Evolutionary conservation across 35 echinoderm and acorn worm species (phyloP).

Genomic region (Apostichopus californicus): DNA sequence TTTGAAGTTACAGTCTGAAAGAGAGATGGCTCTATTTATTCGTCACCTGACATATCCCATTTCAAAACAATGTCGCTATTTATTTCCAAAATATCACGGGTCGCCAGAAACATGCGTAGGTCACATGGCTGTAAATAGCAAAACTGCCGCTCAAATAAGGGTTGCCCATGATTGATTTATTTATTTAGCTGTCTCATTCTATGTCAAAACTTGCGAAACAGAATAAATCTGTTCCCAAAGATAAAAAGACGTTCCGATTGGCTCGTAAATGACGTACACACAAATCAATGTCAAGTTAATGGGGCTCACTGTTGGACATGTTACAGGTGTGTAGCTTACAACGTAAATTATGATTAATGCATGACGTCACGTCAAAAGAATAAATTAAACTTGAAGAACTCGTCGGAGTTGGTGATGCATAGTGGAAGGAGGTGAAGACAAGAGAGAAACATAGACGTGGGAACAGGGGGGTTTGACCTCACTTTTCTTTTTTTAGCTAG

Average conservation of each 20-base stretch:
- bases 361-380: no score
- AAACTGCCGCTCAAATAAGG: not conserved
- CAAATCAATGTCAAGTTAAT: not conserved
- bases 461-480: no score
- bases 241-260: no score
- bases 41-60: not conserved
- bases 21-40: not conserved
- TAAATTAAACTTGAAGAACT: no score
- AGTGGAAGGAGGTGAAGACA: no score
- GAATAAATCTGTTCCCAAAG: not conserved
- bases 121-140: conserved; percentile 12
- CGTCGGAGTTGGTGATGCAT: no score
- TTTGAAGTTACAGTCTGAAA: no score
- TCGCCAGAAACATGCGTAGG: not conserved
- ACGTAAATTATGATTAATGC: not conserved
- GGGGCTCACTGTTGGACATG: not conserved
- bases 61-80: conserved; percentile 18
- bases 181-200: not conserved
- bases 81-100: conserved; percentile 1
- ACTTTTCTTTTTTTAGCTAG: no score
- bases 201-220: not conserved
- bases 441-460: no score
- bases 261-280: not conserved
- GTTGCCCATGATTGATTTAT: not conserved
- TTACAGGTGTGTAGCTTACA: not conserved